Base-by-base conservation (phyloP, 1,140 invertebrate genomes). In the Sogatella furcifera region DNA sequence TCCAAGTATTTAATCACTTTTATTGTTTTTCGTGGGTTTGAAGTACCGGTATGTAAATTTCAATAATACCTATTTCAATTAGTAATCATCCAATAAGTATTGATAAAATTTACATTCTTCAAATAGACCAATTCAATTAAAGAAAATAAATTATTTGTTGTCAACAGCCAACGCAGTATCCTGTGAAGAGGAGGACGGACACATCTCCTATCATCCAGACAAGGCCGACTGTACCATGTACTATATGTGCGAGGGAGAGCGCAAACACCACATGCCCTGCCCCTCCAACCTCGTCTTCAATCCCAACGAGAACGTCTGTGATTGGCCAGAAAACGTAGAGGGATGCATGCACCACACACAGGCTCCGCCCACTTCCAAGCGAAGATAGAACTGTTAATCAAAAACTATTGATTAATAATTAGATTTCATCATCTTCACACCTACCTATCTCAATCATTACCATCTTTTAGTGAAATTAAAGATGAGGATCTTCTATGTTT, bases 251-350 rank as follows among this genome's bases (percentile, higher is more conserved):
- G 92, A 96, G 77, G 93, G 92, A 10, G 91, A 92, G 71, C 77
- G 90, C n/a, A 91, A 92, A 69, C 92, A 96, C 72, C 92, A 96
- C 76, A 96, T 95, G 92, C 91, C 92, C n/a, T 95, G 92, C 72
- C 93, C 93, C 1, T 81, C 84, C n/a, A 91, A 95, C 72, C 78
- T 96, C 24, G 93, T 96, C 0, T 95, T 95, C 76, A 96, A 96
- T 75, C 83, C 84, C 1, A 89, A 92, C 69, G 89, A 95, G 69
- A 95, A 93, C 69, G 92, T 96, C 0, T 96, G 93, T 72, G 93
- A 96, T 76, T 96, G 93, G 93, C 91, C 92, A 0, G 92, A 95
- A 70, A 95, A 95, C 68, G 92, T 95, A 0, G 90, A 92, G 71
- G 87, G 89, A 9, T 95, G 92, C 71, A 78, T 83, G 63, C 83